A percentile compares a stretch with the other conserved stretches of the same genome.
phyloP scores from a whole-genome alignment of 1,140 invertebrate species.

The Anastrepha ludens region DNA sequence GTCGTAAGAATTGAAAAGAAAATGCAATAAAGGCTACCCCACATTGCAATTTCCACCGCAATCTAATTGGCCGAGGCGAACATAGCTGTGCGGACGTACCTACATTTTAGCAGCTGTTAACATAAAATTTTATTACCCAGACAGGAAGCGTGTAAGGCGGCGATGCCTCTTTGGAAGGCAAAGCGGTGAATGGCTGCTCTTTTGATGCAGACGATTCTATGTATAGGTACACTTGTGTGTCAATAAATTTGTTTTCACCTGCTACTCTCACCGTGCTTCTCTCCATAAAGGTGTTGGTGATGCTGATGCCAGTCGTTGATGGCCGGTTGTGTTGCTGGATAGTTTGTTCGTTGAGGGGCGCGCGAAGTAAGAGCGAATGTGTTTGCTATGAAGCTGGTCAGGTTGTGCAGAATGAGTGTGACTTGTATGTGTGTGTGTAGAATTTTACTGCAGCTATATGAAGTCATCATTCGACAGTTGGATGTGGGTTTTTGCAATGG shows the following conservation, averaged over 20 bases:
- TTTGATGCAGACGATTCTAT: neutral
- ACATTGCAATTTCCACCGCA: conserved; percentile 10
- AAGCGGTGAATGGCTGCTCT: neutral
- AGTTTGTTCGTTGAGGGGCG: neutral
- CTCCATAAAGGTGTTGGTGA: neutral
- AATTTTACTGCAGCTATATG: neutral
- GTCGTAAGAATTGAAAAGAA: neutral
- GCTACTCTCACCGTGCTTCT: conserved; percentile 7
- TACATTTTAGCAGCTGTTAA: neutral
- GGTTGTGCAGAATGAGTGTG: too few species aligned
- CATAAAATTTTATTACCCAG: neutral
- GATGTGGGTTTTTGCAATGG: neutral
- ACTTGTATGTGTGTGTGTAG: neutral
- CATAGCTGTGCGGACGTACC: neutral
- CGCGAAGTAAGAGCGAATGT: too few species aligned
- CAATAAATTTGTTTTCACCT: conserved; percentile 26
- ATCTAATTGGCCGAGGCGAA: neutral
- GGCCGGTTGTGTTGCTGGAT: neutral
- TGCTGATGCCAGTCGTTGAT: conserved; percentile 13
- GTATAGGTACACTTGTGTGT: neutral
- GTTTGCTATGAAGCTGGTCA: too few species aligned
- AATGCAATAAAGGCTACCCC: conserved; percentile 28
- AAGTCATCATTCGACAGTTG: neutral
- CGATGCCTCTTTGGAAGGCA: neutral
- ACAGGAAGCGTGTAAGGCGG: neutral